Percentiles rank a stretch among this genome's conserved stretches.
Conservation (phyloP, 64 coral and sea anemone genomes). For the Trachythela sp. region DNA sequence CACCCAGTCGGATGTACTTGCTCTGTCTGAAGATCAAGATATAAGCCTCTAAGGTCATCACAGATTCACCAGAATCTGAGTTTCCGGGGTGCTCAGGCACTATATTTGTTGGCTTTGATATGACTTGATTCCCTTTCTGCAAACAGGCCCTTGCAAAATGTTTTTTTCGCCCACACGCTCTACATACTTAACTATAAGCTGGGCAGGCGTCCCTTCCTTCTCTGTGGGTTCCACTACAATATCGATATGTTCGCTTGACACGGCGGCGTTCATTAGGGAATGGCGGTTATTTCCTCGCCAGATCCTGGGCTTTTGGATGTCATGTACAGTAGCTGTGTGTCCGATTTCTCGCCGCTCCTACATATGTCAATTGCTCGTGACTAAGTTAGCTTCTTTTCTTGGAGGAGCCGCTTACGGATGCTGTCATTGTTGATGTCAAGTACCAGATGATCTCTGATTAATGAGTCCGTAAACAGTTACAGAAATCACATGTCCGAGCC, state of each 20-base stretch:
- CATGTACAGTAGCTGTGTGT: conserved; percentile 5
- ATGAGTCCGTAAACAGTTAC: neutral
- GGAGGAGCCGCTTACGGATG: conserved; percentile 16
- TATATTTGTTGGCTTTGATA: neutral
- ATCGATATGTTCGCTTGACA: neutral
- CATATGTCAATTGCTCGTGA: conserved; percentile 24
- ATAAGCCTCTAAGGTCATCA: neutral
- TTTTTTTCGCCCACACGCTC: neutral
- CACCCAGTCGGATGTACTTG: neutral
- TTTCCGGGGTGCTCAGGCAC: neutral
- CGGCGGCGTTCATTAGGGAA: neutral
- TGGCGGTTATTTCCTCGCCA: neutral
- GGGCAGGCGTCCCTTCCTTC: neutral
- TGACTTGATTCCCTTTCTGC: neutral
- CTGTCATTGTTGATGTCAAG: conserved; percentile 15
- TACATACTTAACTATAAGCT: neutral
- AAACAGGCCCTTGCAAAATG: neutral
- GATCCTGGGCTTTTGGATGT: neutral
- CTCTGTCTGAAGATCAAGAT: neutral
- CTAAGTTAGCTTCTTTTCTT: neutral
- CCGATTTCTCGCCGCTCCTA: neutral
- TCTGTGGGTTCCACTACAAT: neutral
- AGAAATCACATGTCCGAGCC: conserved; percentile 32
- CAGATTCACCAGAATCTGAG: neutral
- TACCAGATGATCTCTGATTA: conserved; percentile 39